These are phyloP conservation scores for Acanthacorydalis orientalis DNA, from an alignment of 2,888 invertebrate genomes.

Conservation along the genomic window DNA sequence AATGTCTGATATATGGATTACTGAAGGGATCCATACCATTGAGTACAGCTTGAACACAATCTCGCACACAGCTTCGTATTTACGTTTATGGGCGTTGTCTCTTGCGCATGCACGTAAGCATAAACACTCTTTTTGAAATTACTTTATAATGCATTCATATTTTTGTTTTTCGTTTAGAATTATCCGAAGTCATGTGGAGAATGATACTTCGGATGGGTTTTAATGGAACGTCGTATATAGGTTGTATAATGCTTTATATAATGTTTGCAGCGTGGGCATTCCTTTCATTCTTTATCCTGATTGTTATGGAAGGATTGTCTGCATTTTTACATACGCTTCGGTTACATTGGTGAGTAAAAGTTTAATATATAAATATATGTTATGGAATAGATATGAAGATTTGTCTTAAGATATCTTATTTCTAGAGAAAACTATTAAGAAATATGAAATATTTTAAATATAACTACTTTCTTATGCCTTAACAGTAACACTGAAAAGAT, in stretches of 20 bases:
- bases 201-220: constrained; percentile 36
- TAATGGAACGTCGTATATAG: constrained; percentile 19
- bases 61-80: constrained; percentile 92
- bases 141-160: constrained; percentile 14
- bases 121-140: constrained; percentile 13
- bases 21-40: constrained; percentile 91
- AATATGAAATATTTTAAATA: background rate
- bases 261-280: constrained; percentile 63
- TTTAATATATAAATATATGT: background rate
- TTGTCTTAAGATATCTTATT: background rate
- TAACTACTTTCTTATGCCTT: background rate
- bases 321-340: constrained; percentile 80
- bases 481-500: background rate
- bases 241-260: constrained; percentile 37
- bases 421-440: background rate
- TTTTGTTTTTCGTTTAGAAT: constrained; percentile 33
- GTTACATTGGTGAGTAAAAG: constrained; percentile 55
- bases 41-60: constrained; percentile 92
- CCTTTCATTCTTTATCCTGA: constrained; percentile 66
- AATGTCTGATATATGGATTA: constrained; percentile 78
- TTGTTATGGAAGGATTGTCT: constrained; percentile 81
- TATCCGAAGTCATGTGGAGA: constrained; percentile 68
- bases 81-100: constrained; percentile 91
- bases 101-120: constrained; percentile 87
- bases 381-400: too few relatives aligned